Conservation (phyloP, 1,140 invertebrate genomes). For the Pararge aegeria region DNA sequence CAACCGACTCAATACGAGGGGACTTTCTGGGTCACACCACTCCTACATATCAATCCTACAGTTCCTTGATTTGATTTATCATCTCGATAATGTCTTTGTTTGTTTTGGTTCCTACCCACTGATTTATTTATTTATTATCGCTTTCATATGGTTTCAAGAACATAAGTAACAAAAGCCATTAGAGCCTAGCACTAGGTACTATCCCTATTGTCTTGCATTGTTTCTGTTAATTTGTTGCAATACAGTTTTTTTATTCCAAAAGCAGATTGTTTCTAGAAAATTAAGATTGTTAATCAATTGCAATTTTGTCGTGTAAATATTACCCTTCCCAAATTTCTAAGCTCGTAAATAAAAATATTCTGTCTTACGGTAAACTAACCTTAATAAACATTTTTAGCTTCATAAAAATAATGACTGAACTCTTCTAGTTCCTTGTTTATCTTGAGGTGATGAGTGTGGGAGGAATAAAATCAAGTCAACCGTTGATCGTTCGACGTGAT, state of each 20-base stretch:
- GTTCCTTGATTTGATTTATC: background rate
- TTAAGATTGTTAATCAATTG: no score
- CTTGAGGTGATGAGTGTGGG: conserved; percentile 5
- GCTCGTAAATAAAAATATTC: no score
- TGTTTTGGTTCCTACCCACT: background rate
- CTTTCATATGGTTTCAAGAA: no score
- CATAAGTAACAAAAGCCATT: no score
- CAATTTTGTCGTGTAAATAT: no score
- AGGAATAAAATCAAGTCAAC: conserved; percentile 9
- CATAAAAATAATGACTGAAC: background rate
- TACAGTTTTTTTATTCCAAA: no score
- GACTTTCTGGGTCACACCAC: conserved; percentile 26
- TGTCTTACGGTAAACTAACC: background rate
- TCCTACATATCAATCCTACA: conserved; percentile 1
- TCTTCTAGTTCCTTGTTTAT: background rate
- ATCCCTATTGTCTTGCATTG: no score
- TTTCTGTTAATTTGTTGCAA: no score
- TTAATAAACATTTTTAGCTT: background rate
- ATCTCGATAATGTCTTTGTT: background rate
- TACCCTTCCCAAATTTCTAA: no score
- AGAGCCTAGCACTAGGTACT: no score
- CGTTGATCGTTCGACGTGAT: conserved; percentile 15
- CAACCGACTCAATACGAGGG: conserved; percentile 18
- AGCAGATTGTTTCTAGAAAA: no score
- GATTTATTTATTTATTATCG: background rate